Evolutionary conservation across 2,113 vertebrate genomes (phyloP).

Genomic region (Pseudopodoces humilis): DNA sequence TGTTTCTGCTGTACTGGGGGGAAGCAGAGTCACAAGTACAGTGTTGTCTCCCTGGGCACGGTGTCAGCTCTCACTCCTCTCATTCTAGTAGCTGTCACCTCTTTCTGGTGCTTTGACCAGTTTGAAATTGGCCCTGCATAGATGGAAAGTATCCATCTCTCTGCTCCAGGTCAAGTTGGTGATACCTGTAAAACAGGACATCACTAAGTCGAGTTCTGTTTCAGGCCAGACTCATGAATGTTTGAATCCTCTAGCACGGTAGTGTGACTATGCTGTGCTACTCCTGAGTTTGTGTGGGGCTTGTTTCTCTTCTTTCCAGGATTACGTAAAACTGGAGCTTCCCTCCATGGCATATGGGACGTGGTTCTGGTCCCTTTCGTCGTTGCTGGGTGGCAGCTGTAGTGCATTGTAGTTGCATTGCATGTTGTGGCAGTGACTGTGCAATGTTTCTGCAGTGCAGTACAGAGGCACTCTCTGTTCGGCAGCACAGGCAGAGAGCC

Average conservation of each 20-base stretch:
- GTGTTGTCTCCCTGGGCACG: fast-evolving
- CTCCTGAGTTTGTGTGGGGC: background rate
- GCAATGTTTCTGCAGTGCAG: slow-evolving; percentile 98
- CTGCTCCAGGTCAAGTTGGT: background rate
- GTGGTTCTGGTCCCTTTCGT: background rate
- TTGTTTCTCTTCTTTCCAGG: slow-evolving; percentile 38
- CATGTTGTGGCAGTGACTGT: slow-evolving; percentile 85
- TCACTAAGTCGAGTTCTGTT: background rate
- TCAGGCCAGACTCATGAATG: background rate
- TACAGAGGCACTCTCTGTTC: slow-evolving; percentile 81
- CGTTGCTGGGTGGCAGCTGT: slow-evolving; percentile 67
- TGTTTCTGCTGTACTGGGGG: background rate
- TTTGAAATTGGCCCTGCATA: background rate
- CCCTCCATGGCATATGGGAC: background rate
- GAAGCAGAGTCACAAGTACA: background rate
- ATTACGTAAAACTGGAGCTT: background rate
- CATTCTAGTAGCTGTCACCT: background rate
- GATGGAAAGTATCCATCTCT: background rate
- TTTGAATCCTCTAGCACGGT: background rate
- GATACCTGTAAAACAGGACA: background rate
- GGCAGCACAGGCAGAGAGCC: background rate
- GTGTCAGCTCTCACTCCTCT: background rate
- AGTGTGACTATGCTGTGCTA: background rate
- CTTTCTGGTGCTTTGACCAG: background rate
- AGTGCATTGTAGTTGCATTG: slow-evolving; percentile 99